Percentiles rank a stretch among this genome's conserved stretches.
These are phyloP conservation scores for Heteromurus nitidus DNA, from an alignment of 2,888 invertebrate genomes.

Conservation along the genomic window DNA sequence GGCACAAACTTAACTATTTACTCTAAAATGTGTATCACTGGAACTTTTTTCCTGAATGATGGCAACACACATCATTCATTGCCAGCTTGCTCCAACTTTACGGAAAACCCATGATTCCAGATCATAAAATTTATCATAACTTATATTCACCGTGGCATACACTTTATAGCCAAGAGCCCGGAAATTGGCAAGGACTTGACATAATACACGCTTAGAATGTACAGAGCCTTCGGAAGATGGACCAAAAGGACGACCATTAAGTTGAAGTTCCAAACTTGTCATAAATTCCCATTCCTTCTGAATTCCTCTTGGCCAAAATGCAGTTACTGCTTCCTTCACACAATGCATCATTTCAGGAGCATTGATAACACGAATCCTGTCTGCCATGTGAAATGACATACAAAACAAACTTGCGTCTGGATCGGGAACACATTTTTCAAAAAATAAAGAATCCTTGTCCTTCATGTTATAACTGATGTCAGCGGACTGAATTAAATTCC, in stretches of 20 bases:
- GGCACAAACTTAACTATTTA: too few relatives aligned
- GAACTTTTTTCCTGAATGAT: too few relatives aligned
- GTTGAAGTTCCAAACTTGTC: slow-evolving; percentile 45
- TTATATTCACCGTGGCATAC: slow-evolving; percentile 46
- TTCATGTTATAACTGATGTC: slow-evolving; percentile 57
- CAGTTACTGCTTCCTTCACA: slow-evolving; percentile 14
- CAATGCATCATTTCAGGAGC: slow-evolving; percentile 49
- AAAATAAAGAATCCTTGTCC: slow-evolving; percentile 67
- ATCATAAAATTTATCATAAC: slow-evolving; percentile 39
- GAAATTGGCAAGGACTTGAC: slow-evolving; percentile 48
- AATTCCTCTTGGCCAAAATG: slow-evolving; percentile 43
- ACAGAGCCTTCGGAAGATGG: slow-evolving; percentile 29
- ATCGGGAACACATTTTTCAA: slow-evolving; percentile 51
- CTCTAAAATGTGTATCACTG: too few relatives aligned
- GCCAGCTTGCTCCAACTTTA: slow-evolving; percentile 50
- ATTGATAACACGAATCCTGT: slow-evolving; percentile 55
- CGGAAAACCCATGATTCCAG: slow-evolving; percentile 57
- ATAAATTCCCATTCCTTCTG: slow-evolving; percentile 22
- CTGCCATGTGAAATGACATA: slow-evolving; percentile 45
- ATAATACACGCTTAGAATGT: slow-evolving; percentile 22
- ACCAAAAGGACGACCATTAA: slow-evolving; percentile 51
- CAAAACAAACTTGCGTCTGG: slow-evolving; percentile 60
- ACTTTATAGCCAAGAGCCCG: slow-evolving; percentile 46
- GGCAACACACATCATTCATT: background rate
- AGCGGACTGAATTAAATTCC: slow-evolving; percentile 61